Evolutionary conservation across 2,888 invertebrate species (phyloP), one percentile per base, ranked within the genome.

Genomic region (Cosmia trapezina): DNA sequence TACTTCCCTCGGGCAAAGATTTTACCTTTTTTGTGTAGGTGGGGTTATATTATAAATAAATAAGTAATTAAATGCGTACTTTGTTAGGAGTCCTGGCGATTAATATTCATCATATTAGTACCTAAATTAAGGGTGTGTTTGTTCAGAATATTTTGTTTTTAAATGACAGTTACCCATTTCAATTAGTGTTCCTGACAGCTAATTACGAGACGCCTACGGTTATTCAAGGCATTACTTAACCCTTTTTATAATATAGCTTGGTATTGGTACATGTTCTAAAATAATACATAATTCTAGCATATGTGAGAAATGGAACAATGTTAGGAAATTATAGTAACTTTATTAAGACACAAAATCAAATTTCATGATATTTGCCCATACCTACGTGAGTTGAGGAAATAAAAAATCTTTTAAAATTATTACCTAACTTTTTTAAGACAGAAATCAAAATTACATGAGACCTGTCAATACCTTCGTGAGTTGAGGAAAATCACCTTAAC

Each of bases 11-110:
- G 19, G 47, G 74, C 33, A 70, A 53, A 12, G 1, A 49, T 70
- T 43, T 45, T 14, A 5, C 57, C 11, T 7, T 37, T 60, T 22
- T 57, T 22, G 14, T 41, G 47, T 33, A 33, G 70, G 66, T 43
- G 28, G 51, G 45, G 57, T 78, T 59, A 6, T 8, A 45, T n/a
- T 51, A 47, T 6, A 37, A 37, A 37, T 37, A n/a, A 6, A 6
- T 37, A 47, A 33, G 53, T 41, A 53, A 78, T 60, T 47, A 70
- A 41, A 77, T 77, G 59, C 19, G 4, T 37, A 6, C 41, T 47
- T 70, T 41, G 9, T 57, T 41, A 49, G 7, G 14, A 59, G 14
- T 51, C 14, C 14, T 12, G 19, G 28, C 14, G 5, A 71, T 53
- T 22, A 8, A 37, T 12, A 37, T 12, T 22, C 0, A 8, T n/a